Evolutionary conservation across 2,888 invertebrate species (phyloP).

Genomic region (Sturmia bella): DNA sequence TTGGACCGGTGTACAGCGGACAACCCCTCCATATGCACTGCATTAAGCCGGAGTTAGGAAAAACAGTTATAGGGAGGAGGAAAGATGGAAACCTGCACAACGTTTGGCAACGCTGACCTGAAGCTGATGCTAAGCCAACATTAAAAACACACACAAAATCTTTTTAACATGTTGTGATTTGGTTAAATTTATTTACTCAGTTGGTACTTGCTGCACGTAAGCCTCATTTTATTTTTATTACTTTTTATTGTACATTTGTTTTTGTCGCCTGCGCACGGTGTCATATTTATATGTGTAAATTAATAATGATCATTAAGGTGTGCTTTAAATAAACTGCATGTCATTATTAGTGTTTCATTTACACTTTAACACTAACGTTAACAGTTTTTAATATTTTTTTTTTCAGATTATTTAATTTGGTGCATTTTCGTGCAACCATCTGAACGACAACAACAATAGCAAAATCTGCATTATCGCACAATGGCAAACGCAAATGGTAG

Average conservation of each 20-base stretch:
- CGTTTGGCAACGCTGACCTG: too few species aligned
- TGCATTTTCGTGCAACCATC: constrained; percentile 42
- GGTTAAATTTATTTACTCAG: constrained; percentile 44
- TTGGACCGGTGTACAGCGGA: too few species aligned
- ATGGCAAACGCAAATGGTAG: constrained; percentile 60
- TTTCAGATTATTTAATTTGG: constrained; percentile 9
- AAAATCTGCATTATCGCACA: constrained; percentile 43
- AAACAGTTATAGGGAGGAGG: too few species aligned
- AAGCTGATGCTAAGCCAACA: background rate
- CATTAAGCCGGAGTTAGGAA: too few species aligned
- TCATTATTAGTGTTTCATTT: constrained; percentile 70
- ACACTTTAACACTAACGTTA: constrained; percentile 69
- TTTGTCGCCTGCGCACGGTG: constrained; percentile 51
- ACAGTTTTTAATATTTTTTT: constrained; percentile 41
- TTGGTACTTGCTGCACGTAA: constrained; percentile 10
- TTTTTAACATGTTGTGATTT: constrained; percentile 54
- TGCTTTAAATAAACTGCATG: constrained; percentile 68
- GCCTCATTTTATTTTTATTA: constrained; percentile 16
- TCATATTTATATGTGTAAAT: constrained; percentile 59
- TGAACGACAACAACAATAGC: background rate
- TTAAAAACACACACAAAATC: constrained; percentile 14
- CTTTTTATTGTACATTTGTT: constrained; percentile 14
- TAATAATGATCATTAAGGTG: constrained; percentile 69
- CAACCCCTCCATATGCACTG: too few species aligned
- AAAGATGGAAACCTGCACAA: too few species aligned